Percentiles rank a stretch among this genome's conserved stretches.
Conservation (phyloP, 2,113 vertebrate species). For the Hippocampus guttulatus region DNA sequence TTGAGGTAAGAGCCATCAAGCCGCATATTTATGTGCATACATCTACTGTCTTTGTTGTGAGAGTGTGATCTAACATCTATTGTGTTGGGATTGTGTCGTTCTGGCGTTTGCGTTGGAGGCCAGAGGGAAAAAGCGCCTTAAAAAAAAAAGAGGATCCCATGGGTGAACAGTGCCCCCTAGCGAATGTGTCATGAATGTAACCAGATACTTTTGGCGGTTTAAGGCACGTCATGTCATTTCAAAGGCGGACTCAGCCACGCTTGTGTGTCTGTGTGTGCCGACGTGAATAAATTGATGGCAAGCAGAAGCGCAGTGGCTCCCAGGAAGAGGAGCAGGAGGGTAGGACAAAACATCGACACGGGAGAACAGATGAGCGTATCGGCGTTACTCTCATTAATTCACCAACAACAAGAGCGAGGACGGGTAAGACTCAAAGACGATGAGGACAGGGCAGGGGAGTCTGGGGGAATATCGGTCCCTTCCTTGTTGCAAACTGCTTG, state of each 20-base stretch:
- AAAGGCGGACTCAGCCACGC: conserved; percentile 9
- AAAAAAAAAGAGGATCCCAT: neutral
- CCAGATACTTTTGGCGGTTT: neutral
- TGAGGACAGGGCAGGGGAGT: neutral
- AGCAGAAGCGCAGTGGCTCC: conserved; percentile 42
- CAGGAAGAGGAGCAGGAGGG: conserved; percentile 21
- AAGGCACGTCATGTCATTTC: conserved; percentile 9
- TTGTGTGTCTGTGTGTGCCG: neutral
- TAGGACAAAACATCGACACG: conserved; percentile 25
- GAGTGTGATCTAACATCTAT: conserved; percentile 35
- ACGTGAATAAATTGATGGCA: conserved; percentile 52
- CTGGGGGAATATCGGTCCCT: neutral
- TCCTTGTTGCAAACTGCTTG: conserved; percentile 13
- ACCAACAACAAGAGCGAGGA: conserved; percentile 19
- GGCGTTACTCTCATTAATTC: conserved; percentile 53
- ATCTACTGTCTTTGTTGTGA: conserved; percentile 28
- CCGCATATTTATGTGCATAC: conserved; percentile 26
- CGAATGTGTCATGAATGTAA: conserved; percentile 31
- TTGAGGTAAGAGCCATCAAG: conserved; percentile 20
- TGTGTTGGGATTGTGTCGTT: conserved; percentile 36
- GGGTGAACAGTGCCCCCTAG: conserved; percentile 67
- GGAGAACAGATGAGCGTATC: conserved; percentile 34
- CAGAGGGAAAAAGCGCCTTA: neutral
- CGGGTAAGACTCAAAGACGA: conserved; percentile 3
- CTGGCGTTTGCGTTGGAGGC: conserved; percentile 48